Conservation (phyloP, 2,797 vertebrate genomes). For the Neosalanx taihuensis region DNA sequence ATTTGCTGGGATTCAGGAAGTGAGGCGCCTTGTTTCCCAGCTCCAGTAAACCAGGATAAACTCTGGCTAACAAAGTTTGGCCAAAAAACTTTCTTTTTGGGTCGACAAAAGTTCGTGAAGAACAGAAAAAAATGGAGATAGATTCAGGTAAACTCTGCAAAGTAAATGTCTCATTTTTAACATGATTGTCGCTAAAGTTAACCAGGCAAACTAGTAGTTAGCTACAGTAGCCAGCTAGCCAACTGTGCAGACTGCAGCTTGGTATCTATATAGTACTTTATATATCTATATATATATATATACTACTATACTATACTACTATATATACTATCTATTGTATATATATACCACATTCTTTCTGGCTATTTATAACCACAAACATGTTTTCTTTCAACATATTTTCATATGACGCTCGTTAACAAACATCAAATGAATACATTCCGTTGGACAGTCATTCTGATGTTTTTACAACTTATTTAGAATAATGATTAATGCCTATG, state of each 20-base stretch:
- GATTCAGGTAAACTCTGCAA: slow-evolving; percentile 1
- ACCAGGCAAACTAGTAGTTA: background rate
- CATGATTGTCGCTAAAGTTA: background rate
- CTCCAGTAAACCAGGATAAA: background rate
- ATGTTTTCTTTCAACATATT: too few relatives aligned
- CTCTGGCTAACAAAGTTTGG: background rate
- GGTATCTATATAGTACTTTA: too few relatives aligned
- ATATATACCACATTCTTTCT: too few relatives aligned
- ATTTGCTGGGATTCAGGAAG: background rate
- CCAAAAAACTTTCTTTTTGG: background rate
- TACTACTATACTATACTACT: too few relatives aligned
- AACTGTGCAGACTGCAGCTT: too few relatives aligned
- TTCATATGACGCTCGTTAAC: too few relatives aligned
- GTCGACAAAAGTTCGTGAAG: background rate
- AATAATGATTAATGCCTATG: too few relatives aligned
- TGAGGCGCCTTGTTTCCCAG: background rate
- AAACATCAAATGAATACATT: too few relatives aligned
- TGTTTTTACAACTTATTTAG: background rate
- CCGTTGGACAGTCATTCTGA: background rate
- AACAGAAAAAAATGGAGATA: background rate
- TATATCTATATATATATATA: too few relatives aligned
- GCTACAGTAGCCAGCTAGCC: background rate
- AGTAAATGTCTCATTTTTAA: background rate
- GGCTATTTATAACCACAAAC: too few relatives aligned
- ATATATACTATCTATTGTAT: too few relatives aligned